Evolutionary conservation across 2,797 vertebrate genomes (phyloP), one percentile per base, ranked within the genome.

Genomic region (Girardinus metallicus): DNA sequence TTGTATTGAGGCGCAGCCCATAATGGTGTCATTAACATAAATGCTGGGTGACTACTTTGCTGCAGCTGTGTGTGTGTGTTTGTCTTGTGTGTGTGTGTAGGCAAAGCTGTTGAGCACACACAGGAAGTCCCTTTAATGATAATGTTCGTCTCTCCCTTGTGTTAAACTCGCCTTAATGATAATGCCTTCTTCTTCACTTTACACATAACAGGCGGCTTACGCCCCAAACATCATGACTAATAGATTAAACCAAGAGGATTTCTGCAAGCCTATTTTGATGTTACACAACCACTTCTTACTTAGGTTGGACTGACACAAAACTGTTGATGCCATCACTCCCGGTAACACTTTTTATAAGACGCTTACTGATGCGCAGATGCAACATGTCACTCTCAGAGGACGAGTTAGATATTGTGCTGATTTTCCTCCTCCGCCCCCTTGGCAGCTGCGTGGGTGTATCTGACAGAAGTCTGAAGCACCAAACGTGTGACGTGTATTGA

Each of bases 101-200:
- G 16, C 31, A 64, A 36, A 64, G 60, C 55, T 60, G 55, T 29
- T 60, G n/a, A 60, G n/a, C 55, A 31, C 55, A 60, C n/a, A 60
- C 55, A 31, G 55, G n/a, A 64, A 64, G 31, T 36, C 31, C 31
- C 31, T 36, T 21, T 64, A 64, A 64, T 64, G 60, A 64, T 64
- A 34, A 62, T 62, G 60, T 64, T 64, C 44, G 16, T 31, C 60
- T 64, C 60, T 64, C 60, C n/a, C 5, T 49, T 66, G 47, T 66
- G 2, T 76, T 86, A 64, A 64, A 64, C n/a, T 21, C 34, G 60
- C 15, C 31, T 34, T 64, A 64, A 64, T 36, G 29, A 64, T 21
- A 64, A 64, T 64, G 60, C 31, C 13, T 62, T 62, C 31, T 64
- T 21, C 60, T 64, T 36, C 31, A 36, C 31, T 36, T 36, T 64